Evolutionary conservation across 2,797 vertebrate species (phyloP).

Genomic region (Microctenopoma stevenorrisi): DNA sequence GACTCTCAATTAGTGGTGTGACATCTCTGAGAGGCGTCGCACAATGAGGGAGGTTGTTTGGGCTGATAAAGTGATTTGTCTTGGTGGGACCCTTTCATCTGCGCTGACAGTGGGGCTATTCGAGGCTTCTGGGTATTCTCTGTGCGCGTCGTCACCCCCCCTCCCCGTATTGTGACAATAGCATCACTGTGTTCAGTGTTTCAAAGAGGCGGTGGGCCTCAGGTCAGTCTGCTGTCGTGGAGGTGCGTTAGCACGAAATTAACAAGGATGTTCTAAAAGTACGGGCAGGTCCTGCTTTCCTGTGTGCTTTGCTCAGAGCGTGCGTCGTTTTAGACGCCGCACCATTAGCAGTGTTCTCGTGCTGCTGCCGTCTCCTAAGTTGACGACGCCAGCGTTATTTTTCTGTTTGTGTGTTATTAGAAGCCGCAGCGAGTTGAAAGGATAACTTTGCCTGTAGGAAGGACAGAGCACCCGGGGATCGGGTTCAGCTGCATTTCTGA

Average conservation of each 20-base stretch:
- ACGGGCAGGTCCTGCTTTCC: not conserved
- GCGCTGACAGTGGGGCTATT: slow-evolving; percentile 63
- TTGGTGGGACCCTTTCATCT: slow-evolving; percentile 76
- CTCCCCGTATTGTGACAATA: slow-evolving; percentile 66
- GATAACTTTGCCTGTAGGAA: slow-evolving; percentile 86
- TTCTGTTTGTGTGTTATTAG: slow-evolving; percentile 76
- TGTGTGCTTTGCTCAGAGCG: not conserved
- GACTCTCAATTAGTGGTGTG: slow-evolving; percentile 82
- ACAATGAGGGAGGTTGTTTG: slow-evolving; percentile 78
- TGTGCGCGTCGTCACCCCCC: slow-evolving; percentile 68
- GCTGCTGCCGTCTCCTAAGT: slow-evolving; percentile 36
- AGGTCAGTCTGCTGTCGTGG: slow-evolving; percentile 17
- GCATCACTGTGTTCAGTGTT: slow-evolving; percentile 62
- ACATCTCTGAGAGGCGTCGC: slow-evolving; percentile 77
- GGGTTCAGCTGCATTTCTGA: slow-evolving; percentile 74
- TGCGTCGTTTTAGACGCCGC: slow-evolving; percentile 4
- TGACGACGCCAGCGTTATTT: slow-evolving; percentile 49
- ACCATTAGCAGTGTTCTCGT: slow-evolving; percentile 29
- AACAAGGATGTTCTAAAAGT: not conserved
- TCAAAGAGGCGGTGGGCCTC: slow-evolving; percentile 38
- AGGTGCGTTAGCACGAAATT: slow-evolving; percentile 4
- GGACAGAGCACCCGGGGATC: slow-evolving; percentile 74
- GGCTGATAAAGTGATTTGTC: slow-evolving; percentile 82
- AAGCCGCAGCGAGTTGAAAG: slow-evolving; percentile 75
- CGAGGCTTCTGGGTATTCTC: slow-evolving; percentile 73